These are phyloP conservation scores for Crotalus horridus DNA, from an alignment of 2,113 vertebrate genomes.

Conservation along the genomic window DNA sequence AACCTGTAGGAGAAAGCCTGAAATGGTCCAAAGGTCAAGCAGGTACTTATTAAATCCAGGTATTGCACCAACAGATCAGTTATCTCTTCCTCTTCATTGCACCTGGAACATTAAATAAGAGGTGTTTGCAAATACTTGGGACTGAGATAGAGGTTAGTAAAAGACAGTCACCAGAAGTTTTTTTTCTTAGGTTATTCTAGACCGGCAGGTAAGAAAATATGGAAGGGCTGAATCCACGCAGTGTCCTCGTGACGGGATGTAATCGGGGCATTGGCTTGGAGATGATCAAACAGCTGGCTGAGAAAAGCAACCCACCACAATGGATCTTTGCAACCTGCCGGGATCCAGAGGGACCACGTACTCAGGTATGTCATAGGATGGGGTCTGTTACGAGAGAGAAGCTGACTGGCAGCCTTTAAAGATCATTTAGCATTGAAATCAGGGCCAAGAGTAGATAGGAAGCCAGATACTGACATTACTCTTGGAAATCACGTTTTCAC, in stretches of 20 bases:
- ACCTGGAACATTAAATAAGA: no score
- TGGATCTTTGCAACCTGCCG: conserved; percentile 7
- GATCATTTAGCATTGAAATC: background rate
- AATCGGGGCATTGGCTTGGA: conserved; percentile 66
- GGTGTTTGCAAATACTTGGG: background rate
- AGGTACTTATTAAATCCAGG: background rate
- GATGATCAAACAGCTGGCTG: conserved; percentile 23
- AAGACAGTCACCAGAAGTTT: accelerated
- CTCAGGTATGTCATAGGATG: background rate
- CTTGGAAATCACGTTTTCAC: background rate
- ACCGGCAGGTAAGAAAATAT: background rate
- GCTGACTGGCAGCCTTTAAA: no score
- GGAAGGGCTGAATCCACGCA: background rate
- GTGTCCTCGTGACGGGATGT: conserved; percentile 60
- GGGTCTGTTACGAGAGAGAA: background rate
- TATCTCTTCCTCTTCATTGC: background rate
- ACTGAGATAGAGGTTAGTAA: background rate
- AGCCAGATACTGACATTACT: background rate
- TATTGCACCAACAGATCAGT: background rate
- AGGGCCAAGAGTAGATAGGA: background rate
- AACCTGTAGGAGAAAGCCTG: background rate
- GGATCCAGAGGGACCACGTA: background rate
- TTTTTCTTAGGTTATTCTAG: background rate
- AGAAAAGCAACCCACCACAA: background rate
- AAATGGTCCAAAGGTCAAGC: background rate